A percentile compares a stretch with the other conserved stretches of the same genome.
These are phyloP conservation scores for Sorex maritimensis DNA, from an alignment of 2,797 vertebrate genomes.

Conservation along the genomic window DNA sequence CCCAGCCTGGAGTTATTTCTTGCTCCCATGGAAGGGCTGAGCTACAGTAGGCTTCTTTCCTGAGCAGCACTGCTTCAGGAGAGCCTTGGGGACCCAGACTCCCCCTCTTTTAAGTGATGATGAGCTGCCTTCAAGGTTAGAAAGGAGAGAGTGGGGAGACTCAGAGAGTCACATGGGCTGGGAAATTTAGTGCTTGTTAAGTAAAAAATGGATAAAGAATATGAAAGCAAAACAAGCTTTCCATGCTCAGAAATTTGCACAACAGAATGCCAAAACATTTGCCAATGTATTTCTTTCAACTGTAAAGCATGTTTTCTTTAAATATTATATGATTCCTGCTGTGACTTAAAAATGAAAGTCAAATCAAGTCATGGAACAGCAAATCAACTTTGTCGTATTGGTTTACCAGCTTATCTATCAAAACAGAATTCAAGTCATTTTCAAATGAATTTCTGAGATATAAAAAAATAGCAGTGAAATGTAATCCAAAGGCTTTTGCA, in stretches of 20 bases:
- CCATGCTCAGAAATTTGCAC: slow-evolving; percentile 63
- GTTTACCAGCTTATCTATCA: slow-evolving; percentile 63
- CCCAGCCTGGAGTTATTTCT: not conserved
- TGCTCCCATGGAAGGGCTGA: not conserved
- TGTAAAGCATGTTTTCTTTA: slow-evolving; percentile 71
- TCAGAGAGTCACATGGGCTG: not conserved
- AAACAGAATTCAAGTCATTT: slow-evolving; percentile 55
- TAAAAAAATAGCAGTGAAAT: slow-evolving; percentile 69
- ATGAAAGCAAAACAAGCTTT: slow-evolving; percentile 64
- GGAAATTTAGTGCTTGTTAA: slow-evolving; percentile 55
- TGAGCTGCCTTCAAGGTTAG: not conserved
- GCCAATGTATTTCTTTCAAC: slow-evolving; percentile 51
- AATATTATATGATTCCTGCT: slow-evolving; percentile 38
- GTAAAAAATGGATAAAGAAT: slow-evolving; percentile 70
- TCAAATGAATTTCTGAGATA: slow-evolving; percentile 65
- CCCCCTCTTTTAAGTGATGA: not conserved
- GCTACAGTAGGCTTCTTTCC: not conserved
- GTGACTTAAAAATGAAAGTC: slow-evolving; percentile 79
- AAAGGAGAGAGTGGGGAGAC: not conserved
- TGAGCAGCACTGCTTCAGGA: not conserved
- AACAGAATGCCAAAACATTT: slow-evolving; percentile 67
- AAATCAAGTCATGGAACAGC: slow-evolving; percentile 63
- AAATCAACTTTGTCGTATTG: slow-evolving; percentile 38
- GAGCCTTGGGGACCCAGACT: not conserved
- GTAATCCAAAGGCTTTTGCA: not conserved